Evolutionary conservation across 1,140 invertebrate genomes (phyloP).

Genomic region (Lucilia sericata): DNA sequence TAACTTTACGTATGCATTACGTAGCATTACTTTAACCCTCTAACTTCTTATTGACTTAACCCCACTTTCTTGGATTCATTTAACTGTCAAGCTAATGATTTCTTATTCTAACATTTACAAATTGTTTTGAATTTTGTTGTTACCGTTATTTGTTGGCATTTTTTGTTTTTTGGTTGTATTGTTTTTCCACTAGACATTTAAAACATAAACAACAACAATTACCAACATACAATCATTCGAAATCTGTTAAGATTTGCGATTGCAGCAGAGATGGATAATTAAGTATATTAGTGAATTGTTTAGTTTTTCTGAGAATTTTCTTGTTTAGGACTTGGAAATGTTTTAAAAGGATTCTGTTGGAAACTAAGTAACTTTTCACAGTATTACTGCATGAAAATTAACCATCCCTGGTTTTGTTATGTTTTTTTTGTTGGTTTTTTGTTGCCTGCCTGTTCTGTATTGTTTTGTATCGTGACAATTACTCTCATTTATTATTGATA

Average conservation of each 20-base stretch:
- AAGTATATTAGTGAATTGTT: no score
- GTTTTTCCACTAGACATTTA: no score
- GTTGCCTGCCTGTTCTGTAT: background rate
- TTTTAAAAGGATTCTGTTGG: no score
- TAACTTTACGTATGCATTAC: background rate
- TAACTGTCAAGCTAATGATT: slow-evolving; percentile 42
- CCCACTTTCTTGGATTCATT: background rate
- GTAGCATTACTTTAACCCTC: background rate
- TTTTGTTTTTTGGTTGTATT: background rate
- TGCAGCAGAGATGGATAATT: no score
- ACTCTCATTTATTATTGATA: slow-evolving; percentile 39
- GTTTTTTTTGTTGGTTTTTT: background rate
- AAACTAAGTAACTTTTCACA: no score
- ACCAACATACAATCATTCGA: background rate
- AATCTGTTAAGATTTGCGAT: no score
- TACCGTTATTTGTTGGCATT: background rate
- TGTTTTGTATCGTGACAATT: slow-evolving; percentile 31
- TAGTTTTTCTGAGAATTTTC: no score
- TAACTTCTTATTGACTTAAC: background rate
- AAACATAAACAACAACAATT: background rate
- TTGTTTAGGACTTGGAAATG: no score
- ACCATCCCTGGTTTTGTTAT: background rate
- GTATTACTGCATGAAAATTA: no score
- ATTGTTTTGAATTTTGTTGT: slow-evolving; percentile 32
- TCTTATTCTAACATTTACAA: slow-evolving; percentile 36